phyloP scores from a whole-genome alignment of 2,888 invertebrate genomes.

The Acanthococcus lagerstroemiae region DNA sequence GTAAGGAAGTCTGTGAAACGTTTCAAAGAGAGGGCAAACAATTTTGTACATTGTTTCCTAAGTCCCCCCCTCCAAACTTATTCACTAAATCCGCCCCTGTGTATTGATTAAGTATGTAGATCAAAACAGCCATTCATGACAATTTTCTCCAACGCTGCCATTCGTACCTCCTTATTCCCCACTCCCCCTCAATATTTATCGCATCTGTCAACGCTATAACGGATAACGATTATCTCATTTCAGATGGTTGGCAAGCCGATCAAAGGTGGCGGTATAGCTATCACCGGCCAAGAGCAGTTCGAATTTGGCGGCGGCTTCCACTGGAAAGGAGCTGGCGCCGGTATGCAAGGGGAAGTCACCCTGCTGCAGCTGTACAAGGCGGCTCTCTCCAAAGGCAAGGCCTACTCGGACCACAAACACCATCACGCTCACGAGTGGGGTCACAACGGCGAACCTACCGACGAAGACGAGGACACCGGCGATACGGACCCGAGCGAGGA shows the following conservation, averaged over 20 bases:
- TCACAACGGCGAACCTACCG: slow-evolving; percentile 40
- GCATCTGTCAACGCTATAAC: too few species aligned
- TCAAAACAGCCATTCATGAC: too few species aligned
- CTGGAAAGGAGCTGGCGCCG: slow-evolving; percentile 49
- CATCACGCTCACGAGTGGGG: slow-evolving; percentile 55
- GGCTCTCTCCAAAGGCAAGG: slow-evolving; percentile 73
- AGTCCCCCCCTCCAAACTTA: too few species aligned
- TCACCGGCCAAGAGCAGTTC: slow-evolving; percentile 61
- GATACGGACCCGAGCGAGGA: background rate
- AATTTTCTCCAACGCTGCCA: too few species aligned
- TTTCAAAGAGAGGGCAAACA: too few species aligned
- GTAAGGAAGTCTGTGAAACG: too few species aligned
- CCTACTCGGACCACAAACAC: slow-evolving; percentile 77
- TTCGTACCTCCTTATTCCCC: too few species aligned
- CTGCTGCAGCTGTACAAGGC: slow-evolving; percentile 70
- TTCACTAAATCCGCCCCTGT: too few species aligned
- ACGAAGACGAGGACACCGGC: slow-evolving; percentile 28
- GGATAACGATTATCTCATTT: too few species aligned
- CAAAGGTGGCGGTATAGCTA: slow-evolving; percentile 62
- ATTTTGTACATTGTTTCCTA: too few species aligned
- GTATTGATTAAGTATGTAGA: too few species aligned
- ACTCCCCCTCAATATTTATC: too few species aligned
- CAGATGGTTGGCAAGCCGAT: slow-evolving; percentile 69
- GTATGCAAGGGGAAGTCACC: slow-evolving; percentile 64
- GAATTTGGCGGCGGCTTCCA: slow-evolving; percentile 48